These are phyloP conservation scores for Pontoporia blainvillei DNA, from an alignment of 2,113 vertebrate genomes.

Conservation along the genomic window DNA sequence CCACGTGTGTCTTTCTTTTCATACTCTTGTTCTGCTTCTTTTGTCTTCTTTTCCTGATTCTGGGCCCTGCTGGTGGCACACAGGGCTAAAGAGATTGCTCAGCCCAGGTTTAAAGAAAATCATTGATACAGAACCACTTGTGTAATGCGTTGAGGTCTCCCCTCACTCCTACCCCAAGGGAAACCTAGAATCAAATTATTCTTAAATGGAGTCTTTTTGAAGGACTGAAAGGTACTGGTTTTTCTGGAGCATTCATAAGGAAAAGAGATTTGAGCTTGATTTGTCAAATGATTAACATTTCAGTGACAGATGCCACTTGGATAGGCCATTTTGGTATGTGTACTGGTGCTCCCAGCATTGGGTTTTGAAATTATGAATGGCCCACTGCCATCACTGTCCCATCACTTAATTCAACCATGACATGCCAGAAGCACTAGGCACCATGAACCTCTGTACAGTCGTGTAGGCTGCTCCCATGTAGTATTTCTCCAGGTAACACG, in stretches of 20 bases:
- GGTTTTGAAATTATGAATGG: conserved; percentile 52
- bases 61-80: conserved; percentile 57
- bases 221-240: conserved; percentile 55
- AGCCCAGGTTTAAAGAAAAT: conserved; percentile 51
- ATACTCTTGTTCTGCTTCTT: not conserved
- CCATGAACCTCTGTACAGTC: conserved; percentile 51
- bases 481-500: conserved; percentile 77
- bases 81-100: conserved; percentile 41
- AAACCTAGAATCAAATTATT: conserved; percentile 43
- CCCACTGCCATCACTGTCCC: conserved; percentile 55
- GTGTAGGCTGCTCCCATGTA: conserved; percentile 71
- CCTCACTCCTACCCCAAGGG: not conserved
- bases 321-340: conserved; percentile 55
- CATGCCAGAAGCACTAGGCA: conserved; percentile 31
- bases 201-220: conserved; percentile 47
- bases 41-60: conserved; percentile 16
- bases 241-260: conserved; percentile 64
- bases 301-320: conserved; percentile 44
- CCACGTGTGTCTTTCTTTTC: not conserved
- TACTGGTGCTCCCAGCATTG: conserved; percentile 51
- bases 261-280: conserved; percentile 62
- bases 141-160: conserved; percentile 52
- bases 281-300: conserved; percentile 47
- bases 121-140: conserved; percentile 30
- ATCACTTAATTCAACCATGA: conserved; percentile 52